Conservation (phyloP, 1,140 invertebrate genomes). For the Drosophila repleta region DNA sequence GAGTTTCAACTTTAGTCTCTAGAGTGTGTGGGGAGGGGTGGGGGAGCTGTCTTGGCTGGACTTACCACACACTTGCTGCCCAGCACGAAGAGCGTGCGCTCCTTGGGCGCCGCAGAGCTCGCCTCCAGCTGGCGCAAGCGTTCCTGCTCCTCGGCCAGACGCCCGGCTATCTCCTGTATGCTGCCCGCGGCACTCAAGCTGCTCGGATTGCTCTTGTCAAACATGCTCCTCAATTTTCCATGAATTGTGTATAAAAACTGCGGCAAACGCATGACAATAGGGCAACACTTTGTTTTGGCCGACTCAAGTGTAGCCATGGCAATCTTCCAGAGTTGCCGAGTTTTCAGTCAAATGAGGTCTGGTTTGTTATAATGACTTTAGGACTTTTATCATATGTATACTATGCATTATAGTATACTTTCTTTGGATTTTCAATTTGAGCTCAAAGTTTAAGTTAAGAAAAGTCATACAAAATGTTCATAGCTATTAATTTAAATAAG, state of each 20-base stretch:
- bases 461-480: too few relatives aligned
- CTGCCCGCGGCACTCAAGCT: slow-evolving; percentile 51
- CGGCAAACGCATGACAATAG: slow-evolving; percentile 62
- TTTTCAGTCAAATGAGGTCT: background rate
- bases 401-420: too few relatives aligned
- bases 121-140: slow-evolving; percentile 59
- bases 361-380: too few relatives aligned
- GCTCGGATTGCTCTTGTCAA: slow-evolving; percentile 49
- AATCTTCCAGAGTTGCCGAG: slow-evolving; percentile 2
- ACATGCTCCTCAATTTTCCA: slow-evolving; percentile 63
- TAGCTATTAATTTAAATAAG: too few relatives aligned
- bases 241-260: slow-evolving; percentile 55
- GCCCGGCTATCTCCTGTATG: slow-evolving; percentile 81
- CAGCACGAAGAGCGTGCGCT: slow-evolving; percentile 85
- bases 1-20: background rate
- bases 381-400: too few relatives aligned
- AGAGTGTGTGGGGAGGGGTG: too few relatives aligned
- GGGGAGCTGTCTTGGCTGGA: slow-evolving; percentile 19
- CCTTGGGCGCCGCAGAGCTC: slow-evolving; percentile 58
- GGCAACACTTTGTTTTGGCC: slow-evolving; percentile 14
- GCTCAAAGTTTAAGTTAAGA: too few relatives aligned
- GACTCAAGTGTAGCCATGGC: slow-evolving; percentile 23
- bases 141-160: slow-evolving; percentile 76
- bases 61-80: slow-evolving; percentile 86
- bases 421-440: too few relatives aligned